A percentile compares a stretch with the other conserved stretches of the same genome.
Conservation (phyloP, 2,113 vertebrate genomes). For the Rhombomys opimus region DNA sequence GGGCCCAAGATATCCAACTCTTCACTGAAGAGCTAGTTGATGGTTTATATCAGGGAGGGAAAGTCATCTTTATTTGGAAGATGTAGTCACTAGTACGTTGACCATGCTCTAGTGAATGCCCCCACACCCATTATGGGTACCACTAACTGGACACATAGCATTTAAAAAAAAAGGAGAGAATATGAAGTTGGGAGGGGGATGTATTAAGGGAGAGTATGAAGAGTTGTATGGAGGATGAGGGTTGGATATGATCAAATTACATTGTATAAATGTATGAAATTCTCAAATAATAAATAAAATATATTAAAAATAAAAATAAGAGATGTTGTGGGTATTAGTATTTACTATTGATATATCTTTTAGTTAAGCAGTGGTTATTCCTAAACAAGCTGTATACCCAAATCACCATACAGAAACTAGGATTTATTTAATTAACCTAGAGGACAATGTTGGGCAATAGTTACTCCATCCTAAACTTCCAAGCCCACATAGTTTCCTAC, state of each 20-base stretch:
- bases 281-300: background rate
- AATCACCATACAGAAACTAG: too few species aligned
- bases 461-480: too few species aligned
- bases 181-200: background rate
- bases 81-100: background rate
- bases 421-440: too few species aligned
- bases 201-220: too few species aligned
- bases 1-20: background rate
- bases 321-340: too few species aligned
- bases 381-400: too few species aligned
- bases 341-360: too few species aligned
- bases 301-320: background rate
- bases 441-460: too few species aligned
- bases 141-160: background rate
- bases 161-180: background rate
- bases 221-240: background rate
- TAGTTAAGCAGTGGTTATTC: too few species aligned
- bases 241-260: background rate
- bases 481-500: too few species aligned
- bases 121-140: background rate
- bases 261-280: background rate
- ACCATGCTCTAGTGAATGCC: background rate
- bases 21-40: background rate
- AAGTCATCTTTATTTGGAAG: background rate
- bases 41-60: background rate